phyloP scores from a whole-genome alignment of 1,140 invertebrate species.

The Cataglyphis hispanica region DNA sequence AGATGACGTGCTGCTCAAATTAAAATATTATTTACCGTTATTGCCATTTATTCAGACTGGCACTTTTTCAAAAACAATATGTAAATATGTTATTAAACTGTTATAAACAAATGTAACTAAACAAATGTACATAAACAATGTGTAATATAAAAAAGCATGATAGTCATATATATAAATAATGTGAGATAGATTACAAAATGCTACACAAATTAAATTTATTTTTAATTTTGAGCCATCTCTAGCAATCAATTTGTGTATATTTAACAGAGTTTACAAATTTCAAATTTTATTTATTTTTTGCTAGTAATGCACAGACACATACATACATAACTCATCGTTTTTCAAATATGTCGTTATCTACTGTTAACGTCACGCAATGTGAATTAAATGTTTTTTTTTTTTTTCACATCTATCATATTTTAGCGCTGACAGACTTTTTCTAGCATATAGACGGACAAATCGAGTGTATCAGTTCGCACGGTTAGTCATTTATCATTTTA shows the following conservation, averaged over 20 bases:
- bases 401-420: constrained; percentile 21
- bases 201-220: neutral
- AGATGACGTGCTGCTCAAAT: neutral
- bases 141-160: neutral
- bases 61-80: constrained; percentile 19
- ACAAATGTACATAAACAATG: too few species aligned
- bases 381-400: constrained; percentile 1
- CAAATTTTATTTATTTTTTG: too few species aligned
- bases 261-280: neutral
- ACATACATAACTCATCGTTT: neutral
- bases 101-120: constrained; percentile 12
- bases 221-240: neutral
- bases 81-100: constrained; percentile 11
- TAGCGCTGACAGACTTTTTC: neutral
- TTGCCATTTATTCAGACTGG: neutral
- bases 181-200: neutral
- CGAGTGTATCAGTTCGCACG: constrained; percentile 27
- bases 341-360: neutral
- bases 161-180: neutral
- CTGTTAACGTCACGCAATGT: neutral
- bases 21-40: constrained; percentile 31
- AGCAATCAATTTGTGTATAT: too few species aligned
- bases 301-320: too few species aligned
- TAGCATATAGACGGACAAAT: constrained; percentile 14
- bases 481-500: constrained; percentile 36